phyloP scores from a whole-genome alignment of 2,113 vertebrate species.

The Chaenogobius annularis region DNA sequence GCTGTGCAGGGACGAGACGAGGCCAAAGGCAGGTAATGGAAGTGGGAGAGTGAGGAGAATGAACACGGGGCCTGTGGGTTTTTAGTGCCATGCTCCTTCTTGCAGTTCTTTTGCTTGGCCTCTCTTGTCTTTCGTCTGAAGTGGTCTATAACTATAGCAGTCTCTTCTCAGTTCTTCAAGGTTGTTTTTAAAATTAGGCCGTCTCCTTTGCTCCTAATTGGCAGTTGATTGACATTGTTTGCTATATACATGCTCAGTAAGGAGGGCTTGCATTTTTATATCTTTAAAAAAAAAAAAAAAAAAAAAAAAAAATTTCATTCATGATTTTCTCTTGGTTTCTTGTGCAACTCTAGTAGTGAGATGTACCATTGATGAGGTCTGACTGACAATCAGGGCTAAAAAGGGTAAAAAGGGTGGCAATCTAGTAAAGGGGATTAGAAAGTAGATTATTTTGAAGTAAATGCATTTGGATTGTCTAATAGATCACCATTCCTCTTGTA shows the following conservation, averaged over 20 bases:
- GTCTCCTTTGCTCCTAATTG: conserved; percentile 9
- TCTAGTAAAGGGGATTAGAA: too few species aligned
- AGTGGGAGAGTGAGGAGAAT: conserved; percentile 68
- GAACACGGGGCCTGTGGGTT: conserved; percentile 56
- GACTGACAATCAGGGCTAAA: too few species aligned
- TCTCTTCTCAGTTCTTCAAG: conserved; percentile 47
- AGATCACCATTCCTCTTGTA: too few species aligned
- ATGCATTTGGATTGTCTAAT: too few species aligned
- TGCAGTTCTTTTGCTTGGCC: conserved; percentile 37
- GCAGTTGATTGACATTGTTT: neutral
- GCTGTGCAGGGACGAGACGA: conserved; percentile 38
- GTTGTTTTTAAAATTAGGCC: conserved; percentile 59
- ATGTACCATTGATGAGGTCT: too few species aligned
- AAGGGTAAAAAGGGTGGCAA: too few species aligned
- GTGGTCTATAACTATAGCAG: conserved; percentile 43
- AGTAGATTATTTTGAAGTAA: too few species aligned
- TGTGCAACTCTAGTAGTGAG: too few species aligned
- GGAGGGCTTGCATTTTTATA: too few species aligned
- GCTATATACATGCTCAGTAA: neutral
- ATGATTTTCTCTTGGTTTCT: too few species aligned
- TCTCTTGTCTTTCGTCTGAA: conserved; percentile 56
- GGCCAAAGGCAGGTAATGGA: conserved; percentile 62
- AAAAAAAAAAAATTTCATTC: too few species aligned
- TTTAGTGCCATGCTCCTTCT: conserved; percentile 44
- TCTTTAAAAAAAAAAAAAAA: too few species aligned